Evolutionary conservation across 1,140 invertebrate species (phyloP), one percentile per base, ranked within the genome.

Genomic region (Lysiphlebus fabarum): DNA sequence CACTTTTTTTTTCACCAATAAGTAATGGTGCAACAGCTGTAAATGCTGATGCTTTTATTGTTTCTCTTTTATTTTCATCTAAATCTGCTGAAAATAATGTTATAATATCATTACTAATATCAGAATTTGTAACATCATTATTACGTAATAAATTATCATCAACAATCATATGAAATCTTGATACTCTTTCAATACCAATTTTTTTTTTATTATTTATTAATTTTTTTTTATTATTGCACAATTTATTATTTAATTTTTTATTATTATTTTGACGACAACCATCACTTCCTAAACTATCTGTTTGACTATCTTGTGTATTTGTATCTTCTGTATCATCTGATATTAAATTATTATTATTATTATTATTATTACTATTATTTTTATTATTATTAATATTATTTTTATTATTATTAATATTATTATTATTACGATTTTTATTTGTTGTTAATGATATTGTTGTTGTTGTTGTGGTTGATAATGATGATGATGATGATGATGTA

Each of bases 301-400:
- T 74, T 56, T 75, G 77, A 59, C 78, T 81, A 54, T 81, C 78
- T 45, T 78, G 78, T 12, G 78, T 79, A 40, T 78, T 78, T 1
- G 74, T 78, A 45, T 82, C 81, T 6, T 60, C 58, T 17, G 74
- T 79, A 33, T 82, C 80, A 0, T 72, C 76, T 1, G 77, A 69
- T n/a, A 74, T 78, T 5, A 68, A 70, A 11, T 65, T 66, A 7
- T 67, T 26, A 26, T 1, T 26, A 26, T 26, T 17, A 17, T 69
- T 36, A 66, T 62, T 17, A 17, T 17, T 17, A 17, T 17, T 26
- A n/a, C n/a, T n/a, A 26, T 26, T 26, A 26, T 26, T 26, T 26
- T 26, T 26, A 26, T 26, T 26, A 26, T 26, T 26, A 26, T 26
- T 26, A 26, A 26, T 26, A 26, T 26, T 26, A 26, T 26, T 26